Base-by-base conservation (phyloP, 2,888 invertebrate genomes). In the Drosophila limbata region DNA sequence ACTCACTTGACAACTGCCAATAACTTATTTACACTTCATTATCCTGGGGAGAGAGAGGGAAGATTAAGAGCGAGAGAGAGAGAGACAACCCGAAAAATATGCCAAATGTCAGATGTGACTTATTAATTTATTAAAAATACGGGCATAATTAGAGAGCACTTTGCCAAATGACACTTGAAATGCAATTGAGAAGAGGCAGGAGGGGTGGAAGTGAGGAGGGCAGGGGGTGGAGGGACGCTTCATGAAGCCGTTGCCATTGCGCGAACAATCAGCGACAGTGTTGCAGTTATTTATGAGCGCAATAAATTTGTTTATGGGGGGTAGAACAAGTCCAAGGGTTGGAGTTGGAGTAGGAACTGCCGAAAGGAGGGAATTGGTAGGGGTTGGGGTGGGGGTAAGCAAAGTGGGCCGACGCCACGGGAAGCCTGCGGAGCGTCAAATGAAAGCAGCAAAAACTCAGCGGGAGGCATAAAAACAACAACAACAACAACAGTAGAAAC, bases 21-120 rank as follows among this genome's bases (percentile, higher is more conserved):
- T 89, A 89, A 85, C 82, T 89, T 88, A 87, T 86, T 86, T 89
- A 89, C 85, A 89, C 85, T 88, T 87, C 88, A 89, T 86, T 86
- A 87, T 89, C 60, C 66, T 70, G 21, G 19, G 1, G 39, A 44
- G 61, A 28, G 11, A 3, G 10, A 1, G 19, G 6, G 1, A 3
- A 5, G 28, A 0, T 10, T 19, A 8, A 17, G 15, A 21, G 21
- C 21, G 21, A 2, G 8, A 19, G 15, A 4, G 19, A 8, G 4
- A 17, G 25, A 1, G 11, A 15, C 44, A 60, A 10, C 21, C 63
- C 57, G 25, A 64, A 59, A 77, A 84, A 89, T 89, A 87, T 84
- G 89, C 69, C 65, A 62, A 61, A 69, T 75, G 71, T 79, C 82
- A 75, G 61, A 64, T 77, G 73, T 79, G 81, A 89, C 72, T 84